phyloP scores from a whole-genome alignment of 2,888 invertebrate genomes.

The Perdita meconis region DNA sequence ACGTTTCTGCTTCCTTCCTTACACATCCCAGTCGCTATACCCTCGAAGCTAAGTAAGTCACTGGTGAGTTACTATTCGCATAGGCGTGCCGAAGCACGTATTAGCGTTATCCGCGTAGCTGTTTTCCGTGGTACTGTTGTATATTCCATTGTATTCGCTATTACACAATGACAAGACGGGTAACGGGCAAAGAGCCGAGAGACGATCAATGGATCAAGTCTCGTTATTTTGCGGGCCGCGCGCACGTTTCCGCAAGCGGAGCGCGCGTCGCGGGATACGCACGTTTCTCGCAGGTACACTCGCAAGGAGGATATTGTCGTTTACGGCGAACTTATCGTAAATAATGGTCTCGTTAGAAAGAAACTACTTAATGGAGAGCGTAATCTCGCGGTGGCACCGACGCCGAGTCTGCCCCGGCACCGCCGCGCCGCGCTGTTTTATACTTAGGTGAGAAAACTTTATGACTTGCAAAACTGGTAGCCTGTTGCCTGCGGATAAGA shows the following conservation, averaged over 20 bases:
- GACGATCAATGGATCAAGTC: too few relatives aligned
- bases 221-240: constrained; percentile 15
- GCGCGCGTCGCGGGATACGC: constrained; percentile 12
- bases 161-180: constrained; percentile 9
- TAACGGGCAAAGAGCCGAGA: constrained; percentile 28
- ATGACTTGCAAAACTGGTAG: constrained; percentile 25
- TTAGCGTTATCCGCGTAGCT: neutral
- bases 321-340: constrained; percentile 46
- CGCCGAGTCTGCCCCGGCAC: neutral
- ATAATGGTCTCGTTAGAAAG: constrained; percentile 55
- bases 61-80: neutral
- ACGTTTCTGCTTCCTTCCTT: too few relatives aligned
- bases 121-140: neutral
- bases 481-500: constrained; percentile 25
- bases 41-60: neutral
- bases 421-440: constrained; percentile 32
- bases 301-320: constrained; percentile 40
- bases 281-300: constrained; percentile 29
- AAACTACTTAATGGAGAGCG: constrained; percentile 53
- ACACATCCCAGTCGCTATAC: too few relatives aligned
- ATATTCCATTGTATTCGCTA: neutral
- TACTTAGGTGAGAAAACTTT: constrained; percentile 39
- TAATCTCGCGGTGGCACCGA: constrained; percentile 52
- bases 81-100: neutral
- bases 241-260: constrained; percentile 28